These are phyloP conservation scores for Geodia barretti DNA, from an alignment of 37 sponge, comb jelly and placozoan genomes.

Conservation along the genomic window DNA sequence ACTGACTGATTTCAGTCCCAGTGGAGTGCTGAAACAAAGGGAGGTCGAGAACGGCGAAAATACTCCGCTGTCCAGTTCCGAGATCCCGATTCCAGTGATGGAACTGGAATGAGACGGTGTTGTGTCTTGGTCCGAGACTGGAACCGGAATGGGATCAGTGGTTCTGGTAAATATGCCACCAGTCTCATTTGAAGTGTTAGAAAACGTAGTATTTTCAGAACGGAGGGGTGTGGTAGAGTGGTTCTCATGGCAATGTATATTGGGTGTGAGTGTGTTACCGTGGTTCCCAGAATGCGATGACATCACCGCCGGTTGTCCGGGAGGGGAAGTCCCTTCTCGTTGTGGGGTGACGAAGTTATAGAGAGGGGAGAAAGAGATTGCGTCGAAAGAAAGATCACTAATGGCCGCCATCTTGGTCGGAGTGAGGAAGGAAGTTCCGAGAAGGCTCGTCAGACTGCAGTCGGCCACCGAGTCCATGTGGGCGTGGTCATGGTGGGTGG, in stretches of 20 bases:
- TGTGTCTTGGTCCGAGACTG: too few relatives aligned
- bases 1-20: background rate
- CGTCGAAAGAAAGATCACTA: slow-evolving; percentile 9
- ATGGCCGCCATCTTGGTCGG: slow-evolving; percentile 25
- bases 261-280: too few relatives aligned
- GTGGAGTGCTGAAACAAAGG: slow-evolving; percentile 48
- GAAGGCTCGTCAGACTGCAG: slow-evolving; percentile 12
- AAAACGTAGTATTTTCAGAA: too few relatives aligned
- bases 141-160: too few relatives aligned
- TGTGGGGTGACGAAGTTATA: slow-evolving; percentile 36
- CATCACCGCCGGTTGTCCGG: background rate
- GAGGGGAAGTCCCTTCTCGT: slow-evolving; percentile 1
- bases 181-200: too few relatives aligned
- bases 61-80: slow-evolving; percentile 53
- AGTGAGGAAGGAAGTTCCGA: slow-evolving; percentile 45
- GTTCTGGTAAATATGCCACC: too few relatives aligned
- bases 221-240: too few relatives aligned
- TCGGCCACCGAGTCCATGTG: background rate
- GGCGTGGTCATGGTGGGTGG: background rate
- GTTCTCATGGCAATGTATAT: too few relatives aligned
- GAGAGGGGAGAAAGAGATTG: slow-evolving; percentile 51
- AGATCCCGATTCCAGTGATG: background rate
- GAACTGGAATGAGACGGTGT: slow-evolving; percentile 47
- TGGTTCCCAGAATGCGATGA: too few relatives aligned
- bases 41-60: slow-evolving; percentile 35